A percentile compares a stretch with the other conserved stretches of the same genome.
Evolutionary conservation across 2,797 vertebrate genomes (phyloP).

Genomic region (Martes flavigula): DNA sequence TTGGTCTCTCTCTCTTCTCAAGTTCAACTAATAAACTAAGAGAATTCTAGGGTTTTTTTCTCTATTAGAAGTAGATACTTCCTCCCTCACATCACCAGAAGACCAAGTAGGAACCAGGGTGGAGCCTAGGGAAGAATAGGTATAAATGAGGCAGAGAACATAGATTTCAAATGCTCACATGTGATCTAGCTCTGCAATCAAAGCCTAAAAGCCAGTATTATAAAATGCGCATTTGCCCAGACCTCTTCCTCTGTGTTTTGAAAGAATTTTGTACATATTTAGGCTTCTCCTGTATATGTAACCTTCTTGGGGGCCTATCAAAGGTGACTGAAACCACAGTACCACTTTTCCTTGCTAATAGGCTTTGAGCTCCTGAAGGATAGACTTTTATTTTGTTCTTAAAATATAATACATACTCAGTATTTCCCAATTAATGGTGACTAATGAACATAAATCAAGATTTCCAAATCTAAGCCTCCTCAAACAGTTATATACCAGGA

Average conservation of each 20-base stretch:
- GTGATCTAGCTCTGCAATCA: background rate
- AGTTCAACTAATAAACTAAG: background rate
- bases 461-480: conserved; percentile 45
- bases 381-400: conserved; percentile 29
- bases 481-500: conserved; percentile 41
- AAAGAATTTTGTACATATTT: conserved; percentile 11
- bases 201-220: conserved; percentile 28
- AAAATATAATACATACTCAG: conserved; percentile 21
- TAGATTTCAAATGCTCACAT: conserved; percentile 34
- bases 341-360: background rate
- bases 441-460: conserved; percentile 20
- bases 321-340: background rate
- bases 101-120: background rate
- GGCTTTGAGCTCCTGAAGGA: background rate
- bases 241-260: background rate
- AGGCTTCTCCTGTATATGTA: background rate
- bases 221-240: conserved; percentile 10
- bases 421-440: conserved; percentile 25
- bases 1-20: background rate
- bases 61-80: background rate
- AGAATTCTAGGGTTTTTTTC: background rate
- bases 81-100: conserved; percentile 25
- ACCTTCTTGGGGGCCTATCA: background rate
- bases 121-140: background rate
- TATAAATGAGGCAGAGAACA: background rate